These are phyloP conservation scores for Chrysemys picta DNA, from an alignment of 2,113 vertebrate species.

Conservation along the genomic window DNA sequence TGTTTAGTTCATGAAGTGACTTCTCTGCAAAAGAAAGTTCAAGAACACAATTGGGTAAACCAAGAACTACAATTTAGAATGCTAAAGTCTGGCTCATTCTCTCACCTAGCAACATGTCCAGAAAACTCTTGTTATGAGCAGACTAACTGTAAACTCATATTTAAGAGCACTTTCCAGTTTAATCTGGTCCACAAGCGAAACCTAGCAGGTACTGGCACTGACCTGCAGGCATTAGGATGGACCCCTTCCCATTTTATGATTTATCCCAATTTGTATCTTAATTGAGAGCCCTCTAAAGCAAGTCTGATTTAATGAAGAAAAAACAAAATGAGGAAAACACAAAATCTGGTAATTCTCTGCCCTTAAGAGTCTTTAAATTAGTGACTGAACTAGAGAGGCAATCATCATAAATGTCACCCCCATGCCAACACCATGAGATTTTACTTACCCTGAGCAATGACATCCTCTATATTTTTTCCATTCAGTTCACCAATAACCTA, in stretches of 20 bases:
- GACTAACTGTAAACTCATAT: conserved; percentile 22
- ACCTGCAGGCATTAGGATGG: conserved; percentile 81
- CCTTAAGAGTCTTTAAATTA: neutral
- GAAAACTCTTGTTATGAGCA: conserved; percentile 50
- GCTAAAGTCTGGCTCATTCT: neutral
- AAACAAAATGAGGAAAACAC: too few relatives aligned
- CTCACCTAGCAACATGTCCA: conserved; percentile 42
- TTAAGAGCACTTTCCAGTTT: conserved; percentile 37
- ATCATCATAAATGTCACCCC: neutral
- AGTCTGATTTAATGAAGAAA: neutral
- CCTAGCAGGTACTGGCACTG: conserved; percentile 74
- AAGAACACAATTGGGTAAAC: neutral
- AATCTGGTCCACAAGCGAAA: conserved; percentile 87
- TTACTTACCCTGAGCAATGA: conserved; percentile 92
- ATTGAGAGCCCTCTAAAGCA: accelerated
- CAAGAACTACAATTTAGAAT: neutral
- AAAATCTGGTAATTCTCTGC: neutral
- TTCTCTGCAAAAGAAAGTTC: neutral
- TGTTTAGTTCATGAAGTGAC: neutral
- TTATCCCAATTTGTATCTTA: accelerated
- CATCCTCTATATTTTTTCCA: conserved; percentile 93
- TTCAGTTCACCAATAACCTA: conserved; percentile 93
- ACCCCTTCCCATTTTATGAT: conserved; percentile 35
- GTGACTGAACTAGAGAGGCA: neutral
- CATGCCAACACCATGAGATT: neutral